These are phyloP conservation scores for Eutrigla gurnardus DNA, from an alignment of 2,797 vertebrate genomes.

Conservation along the genomic window DNA sequence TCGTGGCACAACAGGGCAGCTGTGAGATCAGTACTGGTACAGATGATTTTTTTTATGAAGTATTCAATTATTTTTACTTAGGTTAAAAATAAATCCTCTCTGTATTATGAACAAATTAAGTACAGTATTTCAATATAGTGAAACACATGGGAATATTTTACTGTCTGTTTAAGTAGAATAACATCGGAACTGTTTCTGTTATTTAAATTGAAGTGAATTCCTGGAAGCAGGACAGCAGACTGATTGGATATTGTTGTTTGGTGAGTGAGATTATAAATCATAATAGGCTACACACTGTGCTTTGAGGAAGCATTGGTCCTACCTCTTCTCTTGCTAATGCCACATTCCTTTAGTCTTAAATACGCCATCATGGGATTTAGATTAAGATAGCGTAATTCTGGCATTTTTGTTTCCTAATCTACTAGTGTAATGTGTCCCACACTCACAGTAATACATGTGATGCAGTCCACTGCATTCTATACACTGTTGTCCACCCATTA, in stretches of 20 bases:
- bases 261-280: not conserved
- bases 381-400: conserved; percentile 44
- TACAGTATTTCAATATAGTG: not conserved
- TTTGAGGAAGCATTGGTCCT: conserved; percentile 3
- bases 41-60: not conserved
- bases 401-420: conserved; percentile 15
- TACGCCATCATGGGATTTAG: conserved; percentile 63
- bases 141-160: not conserved
- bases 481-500: not conserved
- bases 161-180: not conserved
- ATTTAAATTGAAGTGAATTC: not conserved
- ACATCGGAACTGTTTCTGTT: not conserved
- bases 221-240: not conserved
- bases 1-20: not conserved
- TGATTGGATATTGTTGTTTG: not conserved
- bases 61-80: not conserved
- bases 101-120: not conserved
- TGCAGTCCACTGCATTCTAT: not conserved
- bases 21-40: not conserved
- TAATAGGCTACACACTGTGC: not conserved
- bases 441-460: not conserved
- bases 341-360: conserved; percentile 61
- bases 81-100: not conserved
- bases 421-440: not conserved
- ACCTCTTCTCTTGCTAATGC: conserved; percentile 11